phyloP scores from a whole-genome alignment of 2,888 invertebrate species.

The Phengaris arion region DNA sequence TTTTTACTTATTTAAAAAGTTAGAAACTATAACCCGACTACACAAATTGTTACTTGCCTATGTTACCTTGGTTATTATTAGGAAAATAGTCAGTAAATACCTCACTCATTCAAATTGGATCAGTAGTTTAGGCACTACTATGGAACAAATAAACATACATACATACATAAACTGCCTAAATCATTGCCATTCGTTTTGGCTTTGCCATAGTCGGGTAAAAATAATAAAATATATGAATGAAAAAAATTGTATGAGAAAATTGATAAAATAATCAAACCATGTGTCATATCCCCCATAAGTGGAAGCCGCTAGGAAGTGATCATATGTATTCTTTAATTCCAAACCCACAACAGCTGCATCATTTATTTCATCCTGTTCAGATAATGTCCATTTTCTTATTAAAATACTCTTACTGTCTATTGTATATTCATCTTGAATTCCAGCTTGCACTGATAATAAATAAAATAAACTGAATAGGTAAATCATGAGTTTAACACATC shows the following conservation, averaged over 20 bases:
- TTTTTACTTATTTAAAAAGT: too few species aligned
- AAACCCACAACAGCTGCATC: constrained; percentile 89
- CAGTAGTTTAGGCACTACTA: too few species aligned
- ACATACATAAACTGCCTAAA: too few species aligned
- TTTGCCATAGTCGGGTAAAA: too few species aligned
- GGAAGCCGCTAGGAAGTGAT: constrained; percentile 91
- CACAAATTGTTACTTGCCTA: too few species aligned
- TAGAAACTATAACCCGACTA: too few species aligned
- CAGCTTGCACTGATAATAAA: constrained; percentile 81
- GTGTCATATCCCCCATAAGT: constrained; percentile 86
- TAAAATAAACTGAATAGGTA: constrained; percentile 38
- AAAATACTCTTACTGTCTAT: constrained; percentile 82
- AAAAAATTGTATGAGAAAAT: background rate
- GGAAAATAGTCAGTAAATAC: too few species aligned
- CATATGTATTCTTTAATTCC: constrained; percentile 87
- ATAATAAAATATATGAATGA: too few species aligned
- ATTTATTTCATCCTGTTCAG: constrained; percentile 84
- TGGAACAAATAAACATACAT: too few species aligned
- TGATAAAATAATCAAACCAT: constrained; percentile 55
- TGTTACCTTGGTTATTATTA: too few species aligned
- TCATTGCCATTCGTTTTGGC: too few species aligned
- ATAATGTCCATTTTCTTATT: constrained; percentile 93
- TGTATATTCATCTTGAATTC: constrained; percentile 77
- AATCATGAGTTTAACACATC: background rate
- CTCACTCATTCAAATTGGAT: too few species aligned